These are phyloP conservation scores for Actinia tenebrosa DNA, from an alignment of 64 coral and sea anemone species.

Conservation along the genomic window DNA sequence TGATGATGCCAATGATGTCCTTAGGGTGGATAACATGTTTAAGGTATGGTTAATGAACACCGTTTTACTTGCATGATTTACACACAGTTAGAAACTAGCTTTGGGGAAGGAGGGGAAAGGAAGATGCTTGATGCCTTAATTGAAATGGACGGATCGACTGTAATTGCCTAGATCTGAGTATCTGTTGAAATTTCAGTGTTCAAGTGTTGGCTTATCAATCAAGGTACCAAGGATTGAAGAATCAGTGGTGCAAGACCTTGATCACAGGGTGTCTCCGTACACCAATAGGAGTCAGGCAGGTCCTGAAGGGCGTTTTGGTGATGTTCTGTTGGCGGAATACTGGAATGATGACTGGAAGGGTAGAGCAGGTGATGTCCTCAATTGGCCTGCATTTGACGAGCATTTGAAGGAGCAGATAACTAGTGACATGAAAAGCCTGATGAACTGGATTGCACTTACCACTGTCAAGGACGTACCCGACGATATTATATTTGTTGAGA, in stretches of 20 bases:
- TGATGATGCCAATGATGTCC: not conserved
- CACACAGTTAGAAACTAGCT: too few relatives aligned
- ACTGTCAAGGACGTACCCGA: constrained; percentile 16
- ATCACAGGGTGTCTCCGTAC: not conserved
- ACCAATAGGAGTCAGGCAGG: not conserved
- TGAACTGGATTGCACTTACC: constrained; percentile 27
- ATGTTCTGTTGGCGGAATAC: not conserved
- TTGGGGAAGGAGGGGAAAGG: too few relatives aligned
- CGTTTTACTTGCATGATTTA: not conserved
- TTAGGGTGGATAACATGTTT: constrained; percentile 10
- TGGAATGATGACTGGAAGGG: not conserved
- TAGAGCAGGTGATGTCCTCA: not conserved
- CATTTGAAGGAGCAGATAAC: not conserved
- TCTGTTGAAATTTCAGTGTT: not conserved
- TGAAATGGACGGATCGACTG: too few relatives aligned
- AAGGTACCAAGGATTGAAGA: not conserved
- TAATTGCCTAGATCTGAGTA: not conserved
- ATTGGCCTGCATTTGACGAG: constrained; percentile 3
- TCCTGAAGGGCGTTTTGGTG: not conserved
- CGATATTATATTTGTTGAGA: constrained; percentile 6
- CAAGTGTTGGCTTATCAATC: not conserved
- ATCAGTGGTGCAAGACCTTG: not conserved
- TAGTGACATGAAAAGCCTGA: not conserved
- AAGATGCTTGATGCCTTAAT: too few relatives aligned
- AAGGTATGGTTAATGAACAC: not conserved